Evolutionary conservation across 37 sponge, comb jelly and placozoan genomes (phyloP).

Genomic region (Theonella swinhoei): DNA sequence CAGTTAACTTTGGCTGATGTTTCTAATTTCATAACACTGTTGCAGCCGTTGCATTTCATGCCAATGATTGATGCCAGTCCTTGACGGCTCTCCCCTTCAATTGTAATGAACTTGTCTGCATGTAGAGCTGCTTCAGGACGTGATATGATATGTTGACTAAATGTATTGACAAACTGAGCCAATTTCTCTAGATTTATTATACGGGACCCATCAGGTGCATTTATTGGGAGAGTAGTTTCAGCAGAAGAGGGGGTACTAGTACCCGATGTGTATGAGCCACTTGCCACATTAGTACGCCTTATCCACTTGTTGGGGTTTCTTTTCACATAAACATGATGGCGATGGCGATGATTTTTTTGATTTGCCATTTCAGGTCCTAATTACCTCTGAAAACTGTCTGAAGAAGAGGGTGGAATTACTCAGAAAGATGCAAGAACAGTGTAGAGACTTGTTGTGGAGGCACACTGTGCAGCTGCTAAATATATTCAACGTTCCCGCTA

Average conservation of each 20-base stretch:
- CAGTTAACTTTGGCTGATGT: too few species aligned
- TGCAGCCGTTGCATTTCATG: background rate
- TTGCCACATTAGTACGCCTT: background rate
- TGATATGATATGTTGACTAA: background rate
- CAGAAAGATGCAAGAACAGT: too few species aligned
- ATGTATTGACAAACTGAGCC: background rate
- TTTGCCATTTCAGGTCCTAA: background rate
- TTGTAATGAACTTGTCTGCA: background rate
- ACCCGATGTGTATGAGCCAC: background rate
- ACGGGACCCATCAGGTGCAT: background rate
- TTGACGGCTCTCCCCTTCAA: conserved; percentile 5
- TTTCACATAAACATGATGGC: background rate
- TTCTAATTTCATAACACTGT: background rate
- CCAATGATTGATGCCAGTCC: background rate
- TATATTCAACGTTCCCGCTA: too few species aligned
- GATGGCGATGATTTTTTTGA: conserved; percentile 3
- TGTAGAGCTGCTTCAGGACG: background rate
- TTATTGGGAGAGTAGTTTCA: conserved; percentile 1
- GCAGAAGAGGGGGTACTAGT: background rate
- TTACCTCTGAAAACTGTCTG: too few species aligned
- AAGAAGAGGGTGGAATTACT: too few species aligned
- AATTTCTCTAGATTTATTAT: background rate
- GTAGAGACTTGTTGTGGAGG: too few species aligned
- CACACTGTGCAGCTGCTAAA: too few species aligned
- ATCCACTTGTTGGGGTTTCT: background rate